Evolutionary conservation across 2,113 vertebrate genomes (phyloP).

Genomic region (Ciconia stormi): DNA sequence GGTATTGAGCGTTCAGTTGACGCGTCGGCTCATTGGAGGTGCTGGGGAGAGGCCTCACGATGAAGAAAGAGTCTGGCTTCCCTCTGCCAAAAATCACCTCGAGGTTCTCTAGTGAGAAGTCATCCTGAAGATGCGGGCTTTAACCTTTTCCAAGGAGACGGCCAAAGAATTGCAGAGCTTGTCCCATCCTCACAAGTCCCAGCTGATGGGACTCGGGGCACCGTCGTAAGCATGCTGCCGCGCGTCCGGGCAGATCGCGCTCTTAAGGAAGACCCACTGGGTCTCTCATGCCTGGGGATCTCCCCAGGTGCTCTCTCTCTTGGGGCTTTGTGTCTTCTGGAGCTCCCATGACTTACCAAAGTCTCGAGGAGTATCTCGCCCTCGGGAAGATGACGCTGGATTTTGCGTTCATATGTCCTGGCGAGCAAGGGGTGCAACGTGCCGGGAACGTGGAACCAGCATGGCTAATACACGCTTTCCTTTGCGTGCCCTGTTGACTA

Average conservation of each 20-base stretch:
- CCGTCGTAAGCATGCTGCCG: rapidly evolving
- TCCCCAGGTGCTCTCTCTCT: rapidly evolving
- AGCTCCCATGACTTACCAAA: background rate
- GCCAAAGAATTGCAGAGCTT: background rate
- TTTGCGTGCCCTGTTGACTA: too few relatives aligned
- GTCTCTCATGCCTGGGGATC: background rate
- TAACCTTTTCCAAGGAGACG: background rate
- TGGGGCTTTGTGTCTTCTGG: background rate
- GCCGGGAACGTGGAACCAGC: rapidly evolving
- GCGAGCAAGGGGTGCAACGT: background rate
- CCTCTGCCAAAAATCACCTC: background rate
- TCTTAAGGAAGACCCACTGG: background rate
- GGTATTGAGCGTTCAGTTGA: background rate
- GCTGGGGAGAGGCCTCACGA: background rate
- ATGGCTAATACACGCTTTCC: background rate
- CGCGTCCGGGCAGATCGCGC: rapidly evolving
- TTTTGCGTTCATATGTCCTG: rapidly evolving
- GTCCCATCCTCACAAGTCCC: background rate
- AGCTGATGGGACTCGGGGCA: background rate
- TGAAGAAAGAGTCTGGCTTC: background rate
- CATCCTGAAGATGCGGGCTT: background rate
- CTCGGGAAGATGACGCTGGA: background rate
- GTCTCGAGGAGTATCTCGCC: background rate
- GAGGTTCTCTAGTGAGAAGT: background rate
- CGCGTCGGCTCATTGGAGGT: background rate